A percentile compares a stretch with the other conserved stretches of the same genome.
These are phyloP conservation scores for Cosmorhoe ocellata DNA, from an alignment of 2,888 invertebrate species.

Conservation along the genomic window DNA sequence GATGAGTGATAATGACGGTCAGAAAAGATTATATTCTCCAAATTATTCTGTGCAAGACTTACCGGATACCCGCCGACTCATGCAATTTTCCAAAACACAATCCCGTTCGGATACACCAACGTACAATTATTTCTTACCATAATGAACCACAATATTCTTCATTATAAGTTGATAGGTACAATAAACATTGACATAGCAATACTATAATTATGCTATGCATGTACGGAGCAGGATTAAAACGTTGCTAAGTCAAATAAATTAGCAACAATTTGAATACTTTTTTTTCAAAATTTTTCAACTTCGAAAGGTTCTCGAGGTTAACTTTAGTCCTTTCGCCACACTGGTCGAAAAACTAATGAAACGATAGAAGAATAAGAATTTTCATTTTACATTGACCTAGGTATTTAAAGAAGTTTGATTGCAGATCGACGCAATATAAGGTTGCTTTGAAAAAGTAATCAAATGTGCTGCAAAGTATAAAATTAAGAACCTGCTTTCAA, in stretches of 20 bases:
- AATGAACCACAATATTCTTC: constrained; percentile 60
- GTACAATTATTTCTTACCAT: constrained; percentile 57
- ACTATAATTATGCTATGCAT: background rate
- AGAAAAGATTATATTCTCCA: background rate
- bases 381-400: no score
- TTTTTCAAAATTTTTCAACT: no score
- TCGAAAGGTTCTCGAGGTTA: no score
- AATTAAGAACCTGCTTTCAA: constrained; percentile 10
- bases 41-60: constrained; percentile 54
- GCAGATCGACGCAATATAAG: no score
- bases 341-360: no score
- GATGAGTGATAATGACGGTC: background rate
- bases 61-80: constrained; percentile 57
- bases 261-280: no score
- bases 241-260: constrained; percentile 27
- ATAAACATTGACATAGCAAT: constrained; percentile 18
- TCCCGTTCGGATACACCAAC: constrained; percentile 67
- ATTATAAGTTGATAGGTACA: constrained; percentile 29
- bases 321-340: no score
- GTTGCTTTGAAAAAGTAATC: background rate
- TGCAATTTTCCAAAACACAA: constrained; percentile 78
- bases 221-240: background rate
- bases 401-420: no score
- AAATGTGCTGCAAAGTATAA: constrained; percentile 5
- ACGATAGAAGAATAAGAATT: no score